These are phyloP conservation scores for Camelus dromedarius DNA, from an alignment of 2,113 vertebrate species.

Conservation along the genomic window DNA sequence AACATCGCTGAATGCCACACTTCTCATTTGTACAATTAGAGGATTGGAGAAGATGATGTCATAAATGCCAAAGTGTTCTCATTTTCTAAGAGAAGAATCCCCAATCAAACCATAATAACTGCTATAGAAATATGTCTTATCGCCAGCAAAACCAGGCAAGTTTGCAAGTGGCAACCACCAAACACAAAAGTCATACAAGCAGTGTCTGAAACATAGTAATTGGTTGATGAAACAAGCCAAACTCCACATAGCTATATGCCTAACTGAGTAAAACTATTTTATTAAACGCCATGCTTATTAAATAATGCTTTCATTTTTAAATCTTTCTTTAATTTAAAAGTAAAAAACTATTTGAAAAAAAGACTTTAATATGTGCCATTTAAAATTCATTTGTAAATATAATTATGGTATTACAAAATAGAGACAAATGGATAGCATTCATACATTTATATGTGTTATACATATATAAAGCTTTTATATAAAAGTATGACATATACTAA, in stretches of 20 bases:
- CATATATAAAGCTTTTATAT: not conserved
- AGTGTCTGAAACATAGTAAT: not conserved
- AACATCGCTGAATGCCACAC: not conserved
- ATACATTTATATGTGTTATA: not conserved
- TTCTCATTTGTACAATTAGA: not conserved
- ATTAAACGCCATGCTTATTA: not conserved
- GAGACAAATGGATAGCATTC: not conserved
- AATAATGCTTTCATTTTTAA: not conserved
- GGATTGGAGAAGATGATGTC: not conserved
- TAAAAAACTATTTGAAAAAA: not conserved
- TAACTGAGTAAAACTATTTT: not conserved
- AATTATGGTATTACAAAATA: not conserved
- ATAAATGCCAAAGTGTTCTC: not conserved
- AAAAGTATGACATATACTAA: not conserved
- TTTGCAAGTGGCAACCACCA: not conserved
- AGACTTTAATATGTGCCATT: not conserved
- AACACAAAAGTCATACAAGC: not conserved
- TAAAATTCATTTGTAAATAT: conserved; percentile 34
- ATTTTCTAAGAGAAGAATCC: not conserved
- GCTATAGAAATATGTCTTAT: not conserved
- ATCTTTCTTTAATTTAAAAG: not conserved
- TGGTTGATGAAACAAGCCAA: not conserved
- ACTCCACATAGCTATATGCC: not conserved
- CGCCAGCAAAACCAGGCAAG: not conserved
- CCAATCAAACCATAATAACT: not conserved